Evolutionary conservation across 2,797 vertebrate genomes (phyloP).

Genomic region (Moxostoma hubbsi): DNA sequence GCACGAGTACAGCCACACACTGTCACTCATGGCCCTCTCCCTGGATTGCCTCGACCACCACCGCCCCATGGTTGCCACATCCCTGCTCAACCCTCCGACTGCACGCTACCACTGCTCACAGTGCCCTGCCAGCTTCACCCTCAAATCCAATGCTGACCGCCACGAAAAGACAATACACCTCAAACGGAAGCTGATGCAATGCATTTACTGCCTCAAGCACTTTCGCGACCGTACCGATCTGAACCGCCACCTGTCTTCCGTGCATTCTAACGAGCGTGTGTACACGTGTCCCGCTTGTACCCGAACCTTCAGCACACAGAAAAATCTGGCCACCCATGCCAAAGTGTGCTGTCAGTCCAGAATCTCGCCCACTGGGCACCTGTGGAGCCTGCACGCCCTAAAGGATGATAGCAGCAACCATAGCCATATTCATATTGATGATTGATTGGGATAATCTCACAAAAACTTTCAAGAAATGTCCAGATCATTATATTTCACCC

Average conservation of each 20-base stretch:
- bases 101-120: slow-evolving; percentile 82
- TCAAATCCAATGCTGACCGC: slow-evolving; percentile 85
- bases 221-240: slow-evolving; percentile 83
- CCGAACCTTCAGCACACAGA: slow-evolving; percentile 81
- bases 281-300: slow-evolving; percentile 75
- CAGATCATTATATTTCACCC: too few species aligned
- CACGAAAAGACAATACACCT: slow-evolving; percentile 83
- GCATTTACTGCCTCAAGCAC: slow-evolving; percentile 76
- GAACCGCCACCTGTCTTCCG: slow-evolving; percentile 76
- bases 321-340: slow-evolving; percentile 80
- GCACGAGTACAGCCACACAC: slow-evolving; percentile 75
- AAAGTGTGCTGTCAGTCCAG: slow-evolving; percentile 77
- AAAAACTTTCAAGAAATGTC: too few species aligned
- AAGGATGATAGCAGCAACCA: slow-evolving; percentile 60
- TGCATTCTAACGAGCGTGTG: slow-evolving; percentile 74
- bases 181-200: slow-evolving; percentile 85
- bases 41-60: slow-evolving; percentile 66
- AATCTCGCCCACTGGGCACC: slow-evolving; percentile 57
- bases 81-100: slow-evolving; percentile 48
- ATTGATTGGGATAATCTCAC: slow-evolving; percentile 12
- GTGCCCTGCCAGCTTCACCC: slow-evolving; percentile 84
- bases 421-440: slow-evolving; percentile 36
- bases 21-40: slow-evolving; percentile 77
- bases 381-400: slow-evolving; percentile 68
- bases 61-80: slow-evolving; percentile 55